A percentile compares a stretch with the other conserved stretches of the same genome.
These are phyloP conservation scores for Griposia aprilina DNA, from an alignment of 2,888 invertebrate species.

Conservation along the genomic window DNA sequence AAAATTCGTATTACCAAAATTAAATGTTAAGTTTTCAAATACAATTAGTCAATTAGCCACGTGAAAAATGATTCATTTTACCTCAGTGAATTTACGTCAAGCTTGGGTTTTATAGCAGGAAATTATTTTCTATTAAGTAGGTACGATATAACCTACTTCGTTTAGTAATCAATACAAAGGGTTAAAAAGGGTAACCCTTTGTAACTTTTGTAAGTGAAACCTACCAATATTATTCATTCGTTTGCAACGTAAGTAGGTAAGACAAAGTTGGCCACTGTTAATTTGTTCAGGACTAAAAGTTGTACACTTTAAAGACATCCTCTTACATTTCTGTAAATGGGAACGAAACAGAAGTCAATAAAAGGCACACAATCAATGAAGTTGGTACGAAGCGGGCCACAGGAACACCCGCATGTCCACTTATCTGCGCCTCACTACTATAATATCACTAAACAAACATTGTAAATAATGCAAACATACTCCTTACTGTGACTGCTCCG, in stretches of 20 bases:
- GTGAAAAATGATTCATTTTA: slow-evolving; percentile 5
- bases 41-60: background rate
- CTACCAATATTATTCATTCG: background rate
- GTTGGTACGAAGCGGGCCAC: slow-evolving; percentile 36
- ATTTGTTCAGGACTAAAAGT: background rate
- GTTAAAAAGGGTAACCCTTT: slow-evolving; percentile 5
- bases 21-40: slow-evolving; percentile 21
- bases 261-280: slow-evolving; percentile 1
- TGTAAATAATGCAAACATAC: slow-evolving; percentile 60
- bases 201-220: slow-evolving; percentile 4
- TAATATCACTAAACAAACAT: slow-evolving; percentile 63
- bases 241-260: background rate
- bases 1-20: slow-evolving; percentile 15
- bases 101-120: background rate
- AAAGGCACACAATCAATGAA: slow-evolving; percentile 40
- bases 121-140: background rate
- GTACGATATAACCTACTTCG: background rate
- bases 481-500: slow-evolving; percentile 44
- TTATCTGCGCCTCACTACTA: slow-evolving; percentile 52
- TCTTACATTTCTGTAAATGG: slow-evolving; percentile 14
- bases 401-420: slow-evolving; percentile 61
- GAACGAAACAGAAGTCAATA: slow-evolving; percentile 54
- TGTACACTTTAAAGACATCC: background rate
- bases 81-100: slow-evolving; percentile 8
- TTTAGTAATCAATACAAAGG: background rate